Base-by-base conservation (phyloP, 2,113 vertebrate species). In the Rhinogobius similis region DNA sequence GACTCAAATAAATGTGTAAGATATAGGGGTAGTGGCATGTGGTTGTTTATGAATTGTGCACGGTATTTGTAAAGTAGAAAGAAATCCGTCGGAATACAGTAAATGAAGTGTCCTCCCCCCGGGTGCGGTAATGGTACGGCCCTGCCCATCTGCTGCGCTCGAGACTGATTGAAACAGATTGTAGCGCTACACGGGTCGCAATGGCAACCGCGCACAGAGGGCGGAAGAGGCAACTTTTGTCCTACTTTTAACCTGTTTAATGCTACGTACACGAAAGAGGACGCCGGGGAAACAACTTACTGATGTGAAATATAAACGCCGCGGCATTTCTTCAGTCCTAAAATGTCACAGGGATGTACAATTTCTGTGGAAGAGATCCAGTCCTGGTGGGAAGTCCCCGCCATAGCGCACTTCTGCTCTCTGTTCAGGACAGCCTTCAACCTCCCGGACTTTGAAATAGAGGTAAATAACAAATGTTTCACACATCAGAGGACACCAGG, bases 321-420 rank as follows among this genome's bases (percentile, higher is more conserved):
- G 63, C 62, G 52, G 59, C 36, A 41, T 62, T 67, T 71, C 29
- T 78, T 38, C 62, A 27, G 67, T 59, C 70, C 80, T 78, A 91
- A 92, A 86, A 93, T 94, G 93, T 94, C 92, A 85, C 91, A 79
- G 87, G 93, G 93, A 94, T 93, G 93, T 93, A 86, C 68, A 55
- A 78, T 91, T 92, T 91, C 92, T 77, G 93, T 95, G 94, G 94
- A 94, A 82, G 95, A 98, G 93, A 91, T 98, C 82, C 96, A 95
- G 92, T 96, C 94, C 58, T 97, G 96, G 95, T 98, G 96, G 96
- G 95, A 96, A 96, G 95, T 97, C 82, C 96, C 96, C 92, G 96
- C 96, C 93, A 95, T 98, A 91, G 96, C 96, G 67, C 96, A 97
- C 94, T 97, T 98, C 94, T 98, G 96, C 83, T 98, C 96, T 21